These are phyloP conservation scores for Drosophila testacea DNA, from an alignment of 2,888 invertebrate species.

Conservation along the genomic window DNA sequence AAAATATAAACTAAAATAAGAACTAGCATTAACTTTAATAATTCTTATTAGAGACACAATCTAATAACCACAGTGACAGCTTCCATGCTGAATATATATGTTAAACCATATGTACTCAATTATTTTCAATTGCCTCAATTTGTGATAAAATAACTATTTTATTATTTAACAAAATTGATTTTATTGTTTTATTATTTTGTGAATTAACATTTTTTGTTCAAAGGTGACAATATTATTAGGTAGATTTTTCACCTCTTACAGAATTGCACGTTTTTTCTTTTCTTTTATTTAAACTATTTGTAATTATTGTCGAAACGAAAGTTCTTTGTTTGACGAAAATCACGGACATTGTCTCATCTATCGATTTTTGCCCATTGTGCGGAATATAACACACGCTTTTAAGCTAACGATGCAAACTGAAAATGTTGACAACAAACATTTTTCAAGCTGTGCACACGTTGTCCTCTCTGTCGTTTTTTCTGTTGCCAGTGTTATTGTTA, in stretches of 20 bases:
- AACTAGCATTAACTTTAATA: no score
- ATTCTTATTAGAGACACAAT: neutral
- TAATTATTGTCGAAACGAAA: conserved; percentile 21
- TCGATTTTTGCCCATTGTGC: conserved; percentile 72
- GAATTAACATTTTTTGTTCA: neutral
- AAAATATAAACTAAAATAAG: neutral
- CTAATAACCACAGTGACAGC: neutral
- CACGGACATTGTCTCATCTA: conserved; percentile 65
- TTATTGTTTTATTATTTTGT: neutral
- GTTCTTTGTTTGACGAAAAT: conserved; percentile 49
- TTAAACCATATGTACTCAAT: neutral
- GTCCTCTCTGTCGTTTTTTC: conserved; percentile 52
- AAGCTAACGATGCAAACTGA: conserved; percentile 82
- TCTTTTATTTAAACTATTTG: neutral
- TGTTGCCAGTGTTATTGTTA: conserved; percentile 25
- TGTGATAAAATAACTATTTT: neutral
- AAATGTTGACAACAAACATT: conserved; percentile 82
- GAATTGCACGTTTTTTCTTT: neutral
- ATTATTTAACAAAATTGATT: neutral
- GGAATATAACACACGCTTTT: conserved; percentile 59
- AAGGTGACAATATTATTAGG: neutral
- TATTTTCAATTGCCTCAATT: neutral
- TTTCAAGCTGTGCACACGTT: conserved; percentile 78
- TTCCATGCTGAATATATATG: no score
- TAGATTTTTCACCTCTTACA: neutral